These are phyloP conservation scores for Adineta ricciae DNA, from an alignment of 2,888 invertebrate genomes.

Conservation along the genomic window DNA sequence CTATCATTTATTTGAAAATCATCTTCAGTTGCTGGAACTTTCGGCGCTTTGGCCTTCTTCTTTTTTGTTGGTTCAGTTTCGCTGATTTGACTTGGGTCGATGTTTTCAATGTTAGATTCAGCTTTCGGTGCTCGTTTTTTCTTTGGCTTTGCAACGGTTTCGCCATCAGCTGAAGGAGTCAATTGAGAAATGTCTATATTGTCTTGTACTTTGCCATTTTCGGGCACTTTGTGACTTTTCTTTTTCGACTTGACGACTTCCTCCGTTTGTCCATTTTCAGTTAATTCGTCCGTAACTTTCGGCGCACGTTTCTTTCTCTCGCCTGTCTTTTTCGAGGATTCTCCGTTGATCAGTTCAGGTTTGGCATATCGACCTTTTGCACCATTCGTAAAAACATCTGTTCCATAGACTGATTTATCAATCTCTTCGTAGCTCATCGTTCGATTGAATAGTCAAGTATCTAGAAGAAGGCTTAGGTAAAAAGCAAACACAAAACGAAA, in stretches of 20 bases:
- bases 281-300: not conserved
- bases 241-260: not conserved
- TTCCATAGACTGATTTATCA: not conserved
- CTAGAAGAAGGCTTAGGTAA: not conserved
- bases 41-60: not conserved
- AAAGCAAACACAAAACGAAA: not conserved
- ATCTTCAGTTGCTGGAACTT: not conserved
- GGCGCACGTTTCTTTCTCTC: not conserved
- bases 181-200: not conserved
- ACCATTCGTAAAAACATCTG: not conserved
- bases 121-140: conserved; percentile 18
- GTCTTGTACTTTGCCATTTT: not conserved
- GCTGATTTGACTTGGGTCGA: not conserved
- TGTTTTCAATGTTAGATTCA: not conserved
- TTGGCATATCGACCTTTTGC: not conserved
- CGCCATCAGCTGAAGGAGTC: not conserved
- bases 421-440: not conserved
- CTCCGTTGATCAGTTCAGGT: not conserved
- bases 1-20: not conserved
- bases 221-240: not conserved
- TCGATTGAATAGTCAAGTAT: not conserved
- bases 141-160: not conserved
- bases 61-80: not conserved
- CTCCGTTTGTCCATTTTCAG: not conserved
- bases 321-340: not conserved